These are phyloP conservation scores for Chrysolina haemoptera DNA, from an alignment of 2,888 invertebrate species.

Conservation along the genomic window DNA sequence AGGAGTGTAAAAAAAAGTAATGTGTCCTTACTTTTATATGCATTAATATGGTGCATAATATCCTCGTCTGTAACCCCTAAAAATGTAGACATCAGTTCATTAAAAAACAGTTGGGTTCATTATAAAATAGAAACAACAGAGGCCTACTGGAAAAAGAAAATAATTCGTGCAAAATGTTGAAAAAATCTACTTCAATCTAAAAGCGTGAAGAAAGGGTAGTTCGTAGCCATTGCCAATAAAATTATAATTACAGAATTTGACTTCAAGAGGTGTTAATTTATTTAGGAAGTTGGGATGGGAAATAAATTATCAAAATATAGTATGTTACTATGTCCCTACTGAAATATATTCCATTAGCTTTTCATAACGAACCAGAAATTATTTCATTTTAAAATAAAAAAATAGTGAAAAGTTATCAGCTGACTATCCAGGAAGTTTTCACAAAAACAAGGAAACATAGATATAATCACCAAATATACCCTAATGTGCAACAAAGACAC, in stretches of 20 bases:
- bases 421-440: no score
- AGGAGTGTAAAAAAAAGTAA: constrained; percentile 62
- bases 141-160: constrained; percentile 59
- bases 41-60: constrained; percentile 81
- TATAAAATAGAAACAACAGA: constrained; percentile 63
- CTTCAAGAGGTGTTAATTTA: no score
- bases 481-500: no score
- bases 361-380: no score
- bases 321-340: no score
- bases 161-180: constrained; percentile 1
- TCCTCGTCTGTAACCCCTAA: constrained; percentile 80
- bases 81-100: constrained; percentile 70
- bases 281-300: no score
- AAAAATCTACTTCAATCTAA: neutral
- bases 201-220: constrained; percentile 3
- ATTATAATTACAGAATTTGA: neutral
- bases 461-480: no score
- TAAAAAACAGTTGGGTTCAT: constrained; percentile 55
- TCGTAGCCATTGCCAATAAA: neutral
- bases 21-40: constrained; percentile 56
- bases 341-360: no score
- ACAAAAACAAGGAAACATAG: no score
- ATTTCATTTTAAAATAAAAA: no score
- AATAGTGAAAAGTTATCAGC: no score
- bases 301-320: no score